Percentiles rank a stretch among this genome's conserved stretches.
These are phyloP conservation scores for Drosophila tristis DNA, from an alignment of 1,140 invertebrate genomes.

Conservation along the genomic window DNA sequence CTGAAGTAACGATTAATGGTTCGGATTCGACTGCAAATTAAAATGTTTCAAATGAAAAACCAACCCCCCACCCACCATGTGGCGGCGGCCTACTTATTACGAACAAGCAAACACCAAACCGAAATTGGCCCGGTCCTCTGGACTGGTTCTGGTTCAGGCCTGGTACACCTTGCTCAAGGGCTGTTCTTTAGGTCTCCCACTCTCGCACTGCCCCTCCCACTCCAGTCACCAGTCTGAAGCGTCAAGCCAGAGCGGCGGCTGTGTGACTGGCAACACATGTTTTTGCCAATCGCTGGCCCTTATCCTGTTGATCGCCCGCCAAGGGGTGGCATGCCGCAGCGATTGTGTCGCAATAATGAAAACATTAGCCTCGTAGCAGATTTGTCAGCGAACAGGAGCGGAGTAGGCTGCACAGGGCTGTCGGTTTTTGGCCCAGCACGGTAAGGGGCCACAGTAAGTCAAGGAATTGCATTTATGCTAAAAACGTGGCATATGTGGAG, in stretches of 20 bases:
- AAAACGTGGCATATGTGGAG: too few relatives aligned
- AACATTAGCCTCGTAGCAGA: conserved; percentile 75
- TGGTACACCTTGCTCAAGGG: conserved; percentile 39
- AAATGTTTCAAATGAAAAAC: conserved; percentile 30
- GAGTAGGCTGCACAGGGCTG: neutral
- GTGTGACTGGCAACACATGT: conserved; percentile 84
- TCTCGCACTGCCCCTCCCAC: neutral
- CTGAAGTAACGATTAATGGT: conserved; percentile 3
- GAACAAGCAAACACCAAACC: conserved; percentile 74
- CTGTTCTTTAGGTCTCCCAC: conserved; percentile 5
- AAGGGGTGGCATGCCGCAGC: conserved; percentile 25
- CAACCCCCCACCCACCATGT: neutral
- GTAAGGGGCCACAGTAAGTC: too few relatives aligned
- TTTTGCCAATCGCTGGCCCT: conserved; percentile 56
- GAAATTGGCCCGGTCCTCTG: conserved; percentile 54
- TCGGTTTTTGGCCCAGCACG: neutral
- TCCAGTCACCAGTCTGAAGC: conserved; percentile 1
- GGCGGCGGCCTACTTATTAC: conserved; percentile 54
- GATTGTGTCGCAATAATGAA: conserved; percentile 66
- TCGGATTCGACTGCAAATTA: conserved; percentile 25
- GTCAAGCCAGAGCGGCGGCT: conserved; percentile 41
- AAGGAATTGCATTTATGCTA: neutral
- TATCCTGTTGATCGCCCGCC: conserved; percentile 73
- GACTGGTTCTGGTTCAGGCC: conserved; percentile 37
- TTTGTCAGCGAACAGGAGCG: conserved; percentile 60